Evolutionary conservation across 2,797 vertebrate species (phyloP), one percentile per base, ranked within the genome.

Genomic region (Paguma larvata): DNA sequence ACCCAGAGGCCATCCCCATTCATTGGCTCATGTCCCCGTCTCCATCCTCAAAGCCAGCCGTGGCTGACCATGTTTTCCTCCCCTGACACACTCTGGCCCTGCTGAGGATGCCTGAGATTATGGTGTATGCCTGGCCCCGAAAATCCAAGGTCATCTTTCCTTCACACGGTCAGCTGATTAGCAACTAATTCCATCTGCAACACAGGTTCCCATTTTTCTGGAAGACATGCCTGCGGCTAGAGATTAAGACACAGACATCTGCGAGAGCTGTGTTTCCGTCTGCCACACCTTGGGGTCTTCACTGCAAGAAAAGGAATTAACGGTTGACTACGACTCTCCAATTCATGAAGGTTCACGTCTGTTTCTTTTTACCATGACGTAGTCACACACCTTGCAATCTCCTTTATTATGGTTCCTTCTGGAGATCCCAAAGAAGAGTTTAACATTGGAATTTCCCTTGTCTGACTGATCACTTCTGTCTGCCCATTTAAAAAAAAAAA

Each of bases 141-240:
- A 30, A 27, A 38, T 30, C 32, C 65, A 86, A 0, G 8, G 4
- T 63, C 27, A 48, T 48, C 6, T 34, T 32, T 53, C 62, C 88
- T 67, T 23, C 18, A 21, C 46, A 41, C 7, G 18, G 3, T 41
- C 18, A 38, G 18, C 2, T 12, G 18, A 15, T 32, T 1, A 21
- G 46, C 46, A 14, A 38, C 46, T 14, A 51, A 38, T 41, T 32
- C 32, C 25, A 44, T 11, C 21, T 8, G 86, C 30, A 59, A 44
- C 6, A 1, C 1, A 14, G 59, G n/a, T n/a, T 48, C 41, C 32
- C 32, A 14, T 38, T 48, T 46, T 38, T 9, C 12, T 23, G 11
- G 8, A 34, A 7, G 6, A 15, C 1, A 25, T 8, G 1, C 48
- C 15, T 0, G 5, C 34, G 4, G n/a, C 30, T 27, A 5, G 30